A percentile compares a stretch with the other conserved stretches of the same genome.
Conservation (phyloP, 2,888 invertebrate species). For the Clostera curtula region DNA sequence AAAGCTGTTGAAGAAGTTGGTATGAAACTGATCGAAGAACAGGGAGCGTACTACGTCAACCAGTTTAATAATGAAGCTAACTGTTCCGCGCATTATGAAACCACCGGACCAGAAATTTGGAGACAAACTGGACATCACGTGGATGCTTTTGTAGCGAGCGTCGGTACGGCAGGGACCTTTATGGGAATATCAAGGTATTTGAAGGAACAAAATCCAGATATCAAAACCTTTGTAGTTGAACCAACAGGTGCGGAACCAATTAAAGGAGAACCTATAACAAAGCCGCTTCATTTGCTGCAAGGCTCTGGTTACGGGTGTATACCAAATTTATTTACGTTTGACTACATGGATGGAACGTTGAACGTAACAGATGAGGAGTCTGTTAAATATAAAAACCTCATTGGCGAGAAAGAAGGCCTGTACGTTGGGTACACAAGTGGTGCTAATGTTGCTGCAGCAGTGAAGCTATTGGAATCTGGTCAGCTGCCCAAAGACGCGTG, state of each 20-base stretch:
- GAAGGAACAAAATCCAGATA: constrained; percentile 50
- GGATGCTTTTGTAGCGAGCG: constrained; percentile 57
- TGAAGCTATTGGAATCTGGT: constrained; percentile 53
- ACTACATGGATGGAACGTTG: constrained; percentile 53
- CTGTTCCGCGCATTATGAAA: constrained; percentile 48
- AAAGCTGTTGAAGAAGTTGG: constrained; percentile 51
- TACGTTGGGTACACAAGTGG: constrained; percentile 65
- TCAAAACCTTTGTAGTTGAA: constrained; percentile 55
- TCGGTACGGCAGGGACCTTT: constrained; percentile 62
- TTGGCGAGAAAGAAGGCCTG: constrained; percentile 58
- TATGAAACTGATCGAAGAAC: constrained; percentile 39
- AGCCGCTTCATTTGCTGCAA: constrained; percentile 60
- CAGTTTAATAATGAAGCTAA: constrained; percentile 56
- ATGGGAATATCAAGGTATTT: constrained; percentile 53
- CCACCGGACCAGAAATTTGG: constrained; percentile 67
- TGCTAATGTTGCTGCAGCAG: constrained; percentile 62
- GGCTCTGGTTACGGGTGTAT: constrained; percentile 63
- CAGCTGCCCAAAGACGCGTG: constrained; percentile 50
- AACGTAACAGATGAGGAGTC: constrained; percentile 57
- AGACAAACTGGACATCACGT: constrained; percentile 57
- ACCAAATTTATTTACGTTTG: constrained; percentile 53
- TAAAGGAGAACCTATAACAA: constrained; percentile 52
- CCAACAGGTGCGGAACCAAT: constrained; percentile 59
- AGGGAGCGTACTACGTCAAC: constrained; percentile 55
- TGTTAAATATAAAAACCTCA: constrained; percentile 41